Evolutionary conservation across 2,888 invertebrate species (phyloP), one percentile per base, ranked within the genome.

Genomic region (Leptinotarsa haldemani): DNA sequence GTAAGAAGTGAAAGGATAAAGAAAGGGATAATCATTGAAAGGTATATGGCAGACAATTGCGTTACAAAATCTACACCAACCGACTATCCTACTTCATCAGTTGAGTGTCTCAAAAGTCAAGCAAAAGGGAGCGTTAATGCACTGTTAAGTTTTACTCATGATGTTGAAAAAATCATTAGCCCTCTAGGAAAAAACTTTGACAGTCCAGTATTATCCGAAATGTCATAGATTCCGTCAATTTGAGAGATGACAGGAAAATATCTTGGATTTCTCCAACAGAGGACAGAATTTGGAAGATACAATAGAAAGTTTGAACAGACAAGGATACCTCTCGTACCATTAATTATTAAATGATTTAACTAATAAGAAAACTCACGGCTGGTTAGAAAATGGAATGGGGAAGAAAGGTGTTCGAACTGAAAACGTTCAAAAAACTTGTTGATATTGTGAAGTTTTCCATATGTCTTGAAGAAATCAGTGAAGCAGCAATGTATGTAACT

Each of bases 141-240:
- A 13, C 15, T 66, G 22, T 20, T 71, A 12, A 47, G 20, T 16
- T 66, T 47, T 46, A 66, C 71, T 66, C 15, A 20, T 12, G 65
- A 65, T n/a, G 56, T 65, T 7, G 46, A 71, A 5, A 65, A 71
- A 65, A 66, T 65, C 20, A 52, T 65, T 7, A 63, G 30, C 12
- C 30, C 25, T 53, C 18, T 71, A 20, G 47, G 47, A 58, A 58
- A 48, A 47, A 18, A 30, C 20, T 71, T 71, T 65, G 71, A 58
- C 5, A 65, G 61, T n/a, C 65, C 71, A 13, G 65, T 15, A 71
- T 71, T n/a, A 66, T 71, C 50, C 52, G 53, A 18, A 50, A 58
- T 47, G 20, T 66, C 13, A 71, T 71, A 40, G 66, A 40, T 30
- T 48, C n/a, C 12, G 25, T 15, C 3, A 18, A 25, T 22, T 12